Evolutionary conservation across 2,797 vertebrate genomes (phyloP).

Genomic region (Xenopus petersii): DNA sequence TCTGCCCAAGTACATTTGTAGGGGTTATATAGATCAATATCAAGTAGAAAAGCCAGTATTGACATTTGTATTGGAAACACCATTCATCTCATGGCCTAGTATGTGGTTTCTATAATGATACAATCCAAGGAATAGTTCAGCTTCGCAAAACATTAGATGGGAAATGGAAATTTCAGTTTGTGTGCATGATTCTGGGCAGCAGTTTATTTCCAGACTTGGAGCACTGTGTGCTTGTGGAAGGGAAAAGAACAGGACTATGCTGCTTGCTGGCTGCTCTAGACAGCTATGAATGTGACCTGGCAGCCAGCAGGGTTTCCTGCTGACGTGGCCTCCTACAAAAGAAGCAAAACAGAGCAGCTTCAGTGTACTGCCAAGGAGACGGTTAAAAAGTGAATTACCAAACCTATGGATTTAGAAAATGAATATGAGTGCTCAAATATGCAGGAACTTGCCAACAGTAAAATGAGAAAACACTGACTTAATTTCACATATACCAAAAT

Average conservation of each 20-base stretch:
- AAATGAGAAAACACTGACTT: no score
- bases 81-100: no score
- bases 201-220: neutral
- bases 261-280: slow-evolving; percentile 57
- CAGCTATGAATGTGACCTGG: slow-evolving; percentile 67
- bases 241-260: slow-evolving; percentile 49
- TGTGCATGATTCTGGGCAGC: neutral
- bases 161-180: neutral
- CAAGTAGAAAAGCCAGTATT: no score
- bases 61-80: no score
- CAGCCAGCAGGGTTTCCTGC: slow-evolving; percentile 66
- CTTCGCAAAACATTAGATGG: neutral
- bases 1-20: no score
- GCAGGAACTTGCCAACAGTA: neutral
- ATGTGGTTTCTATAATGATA: no score
- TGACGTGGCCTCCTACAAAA: slow-evolving; percentile 68
- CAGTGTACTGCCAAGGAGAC: slow-evolving; percentile 53
- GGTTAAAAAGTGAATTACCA: slow-evolving; percentile 53
- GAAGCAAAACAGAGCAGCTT: slow-evolving; percentile 58
- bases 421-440: slow-evolving; percentile 13
- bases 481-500: no score
- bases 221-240: slow-evolving; percentile 37
- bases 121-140: no score
- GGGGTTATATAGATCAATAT: no score
- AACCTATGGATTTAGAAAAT: slow-evolving; percentile 47